These are phyloP conservation scores for Rhagoletis zephyria DNA, from an alignment of 1,140 invertebrate species.

Conservation along the genomic window DNA sequence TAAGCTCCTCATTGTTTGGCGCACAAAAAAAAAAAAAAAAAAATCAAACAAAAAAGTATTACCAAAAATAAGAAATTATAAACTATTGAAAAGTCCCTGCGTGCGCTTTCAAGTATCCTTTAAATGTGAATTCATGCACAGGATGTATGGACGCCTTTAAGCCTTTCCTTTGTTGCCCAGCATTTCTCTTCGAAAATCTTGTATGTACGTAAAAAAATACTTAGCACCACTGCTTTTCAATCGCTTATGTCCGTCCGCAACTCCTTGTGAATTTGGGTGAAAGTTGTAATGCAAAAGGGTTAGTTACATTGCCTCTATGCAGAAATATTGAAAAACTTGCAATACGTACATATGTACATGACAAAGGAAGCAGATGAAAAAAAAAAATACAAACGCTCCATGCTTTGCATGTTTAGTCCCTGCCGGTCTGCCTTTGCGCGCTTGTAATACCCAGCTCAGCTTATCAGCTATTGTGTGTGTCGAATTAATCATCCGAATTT, in stretches of 20 bases:
- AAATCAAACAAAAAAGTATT: no score
- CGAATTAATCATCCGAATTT: conserved; percentile 47
- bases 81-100: conserved; percentile 9
- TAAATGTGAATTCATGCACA: conserved; percentile 16
- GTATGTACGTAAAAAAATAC: not conserved
- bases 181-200: not conserved
- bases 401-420: no score
- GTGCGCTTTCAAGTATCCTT: conserved; percentile 3
- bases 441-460: conserved; percentile 6
- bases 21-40: not conserved
- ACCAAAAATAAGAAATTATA: not conserved
- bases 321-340: no score
- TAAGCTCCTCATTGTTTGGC: conserved; percentile 27
- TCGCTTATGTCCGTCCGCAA: not conserved
- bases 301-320: conserved; percentile 23
- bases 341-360: not conserved
- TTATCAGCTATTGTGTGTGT: conserved; percentile 9
- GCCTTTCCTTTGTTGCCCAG: not conserved
- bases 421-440: not conserved
- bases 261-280: conserved; percentile 4
- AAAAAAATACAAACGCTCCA: not conserved
- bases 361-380: not conserved
- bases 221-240: not conserved
- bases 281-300: conserved; percentile 38
- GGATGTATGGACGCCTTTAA: conserved; percentile 14